Evolutionary conservation across 1,140 invertebrate genomes (phyloP).

Genomic region (Cylas formicarius): DNA sequence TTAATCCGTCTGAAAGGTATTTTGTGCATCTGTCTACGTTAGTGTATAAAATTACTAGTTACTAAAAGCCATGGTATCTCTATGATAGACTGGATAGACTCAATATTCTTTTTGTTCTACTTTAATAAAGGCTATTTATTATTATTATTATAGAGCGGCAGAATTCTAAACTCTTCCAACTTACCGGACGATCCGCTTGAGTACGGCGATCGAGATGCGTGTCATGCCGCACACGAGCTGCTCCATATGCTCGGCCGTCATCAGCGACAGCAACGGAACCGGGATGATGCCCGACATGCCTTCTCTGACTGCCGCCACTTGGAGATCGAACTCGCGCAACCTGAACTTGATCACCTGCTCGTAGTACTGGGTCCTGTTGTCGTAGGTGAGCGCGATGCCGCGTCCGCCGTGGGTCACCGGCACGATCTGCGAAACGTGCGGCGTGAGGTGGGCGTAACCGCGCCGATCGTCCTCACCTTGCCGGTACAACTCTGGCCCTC

Average conservation of each 20-base stretch:
- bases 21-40: no score
- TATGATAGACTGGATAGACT: no score
- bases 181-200: constrained; percentile 59
- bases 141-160: no score
- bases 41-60: no score
- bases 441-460: no score
- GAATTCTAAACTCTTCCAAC: constrained; percentile 1
- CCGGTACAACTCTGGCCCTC: constrained; percentile 56
- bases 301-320: constrained; percentile 55
- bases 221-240: constrained; percentile 61
- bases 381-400: constrained; percentile 54
- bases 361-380: constrained; percentile 56
- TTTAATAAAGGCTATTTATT: no score
- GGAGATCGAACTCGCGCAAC: constrained; percentile 58
- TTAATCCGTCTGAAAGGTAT: no score
- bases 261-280: constrained; percentile 55
- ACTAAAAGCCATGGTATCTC: no score
- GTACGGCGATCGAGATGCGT: constrained; percentile 53
- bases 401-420: constrained; percentile 55
- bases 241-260: constrained; percentile 56
- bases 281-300: constrained; percentile 62
- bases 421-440: constrained; percentile 42
- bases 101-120: no score
- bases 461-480: constrained; percentile 33
- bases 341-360: constrained; percentile 54